Conservation (phyloP, 2,113 vertebrate species). For the Pavo muticus region DNA sequence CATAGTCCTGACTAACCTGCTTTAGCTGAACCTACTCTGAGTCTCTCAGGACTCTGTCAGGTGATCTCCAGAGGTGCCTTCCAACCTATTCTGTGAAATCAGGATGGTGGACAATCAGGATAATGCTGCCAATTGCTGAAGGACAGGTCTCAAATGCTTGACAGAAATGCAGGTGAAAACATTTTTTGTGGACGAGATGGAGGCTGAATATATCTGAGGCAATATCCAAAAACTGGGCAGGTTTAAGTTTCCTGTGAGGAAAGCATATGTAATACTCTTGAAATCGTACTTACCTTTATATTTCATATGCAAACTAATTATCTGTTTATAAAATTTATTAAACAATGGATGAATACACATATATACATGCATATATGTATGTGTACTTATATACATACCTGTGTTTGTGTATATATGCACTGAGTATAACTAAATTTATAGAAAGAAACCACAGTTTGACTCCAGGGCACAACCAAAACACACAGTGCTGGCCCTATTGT, state of each 20-base stretch:
- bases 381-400: neutral
- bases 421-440: neutral
- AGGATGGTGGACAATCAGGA: neutral
- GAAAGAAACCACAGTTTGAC: conserved; percentile 1
- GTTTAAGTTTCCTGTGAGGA: neutral
- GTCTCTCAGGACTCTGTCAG: neutral
- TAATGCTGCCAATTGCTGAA: neutral
- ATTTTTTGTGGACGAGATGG: neutral
- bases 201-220: neutral
- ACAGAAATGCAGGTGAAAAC: neutral
- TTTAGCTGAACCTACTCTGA: neutral
- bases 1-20: neutral
- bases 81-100: neutral
- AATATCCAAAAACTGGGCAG: neutral
- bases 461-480: neutral
- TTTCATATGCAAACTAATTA: neutral
- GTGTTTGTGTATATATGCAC: neutral
- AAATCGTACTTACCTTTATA: neutral
- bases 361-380: neutral
- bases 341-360: neutral
- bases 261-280: neutral
- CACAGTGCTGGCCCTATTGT: neutral
- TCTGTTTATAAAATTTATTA: conserved; percentile 22
- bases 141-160: neutral
- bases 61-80: neutral